Base-by-base conservation (phyloP, 2,113 vertebrate species). In the Pomatorhinus ruficollis region DNA sequence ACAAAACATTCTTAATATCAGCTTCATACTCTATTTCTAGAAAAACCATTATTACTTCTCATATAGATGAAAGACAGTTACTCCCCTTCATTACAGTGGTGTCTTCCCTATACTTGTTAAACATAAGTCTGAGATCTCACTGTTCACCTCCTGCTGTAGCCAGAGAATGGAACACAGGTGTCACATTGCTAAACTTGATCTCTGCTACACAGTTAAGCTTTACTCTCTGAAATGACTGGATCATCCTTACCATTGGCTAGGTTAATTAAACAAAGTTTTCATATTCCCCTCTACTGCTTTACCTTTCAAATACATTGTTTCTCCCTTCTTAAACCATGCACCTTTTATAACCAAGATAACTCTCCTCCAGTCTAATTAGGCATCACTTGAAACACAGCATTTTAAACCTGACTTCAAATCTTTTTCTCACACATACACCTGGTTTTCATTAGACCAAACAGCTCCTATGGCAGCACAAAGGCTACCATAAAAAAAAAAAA, bases 71-170 rank as follows among this genome's bases (percentile, higher is more conserved):
- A 97, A 95, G 68, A 88, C 50, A 80, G 83, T 74, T 95, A 95
- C 63, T 82, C 42, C 90, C 74, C 87, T 72, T 75, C 92, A 93
- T 83, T 96, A 92, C 49, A 89, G 52, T 69, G 25, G 83, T 80
- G 30, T 87, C 88, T 66, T 93, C 94, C 61, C 91, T 76, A 23
- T 57, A 63, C 91, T 93, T 97, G 74, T 91, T 94, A 92, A 95
- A 97, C 68, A 40, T 82, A 95, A 87, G 76, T 91, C 86, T 95
- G 63, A 94, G 78, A 87, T 83, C 70, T 86, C 70, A 94, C 56
- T 91, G 83, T 52, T 92, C 96, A 93, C 83, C 95, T 94, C 95
- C 97, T 91, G 96, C 97, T 92, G 88, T 14, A 96, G 83, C 70
- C 83, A 71, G 87, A 97, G 94, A 95, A 97, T 78, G 87, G 85